Evolutionary conservation across 2,113 vertebrate genomes (phyloP).

Genomic region (Hemibagrus wyckioides): DNA sequence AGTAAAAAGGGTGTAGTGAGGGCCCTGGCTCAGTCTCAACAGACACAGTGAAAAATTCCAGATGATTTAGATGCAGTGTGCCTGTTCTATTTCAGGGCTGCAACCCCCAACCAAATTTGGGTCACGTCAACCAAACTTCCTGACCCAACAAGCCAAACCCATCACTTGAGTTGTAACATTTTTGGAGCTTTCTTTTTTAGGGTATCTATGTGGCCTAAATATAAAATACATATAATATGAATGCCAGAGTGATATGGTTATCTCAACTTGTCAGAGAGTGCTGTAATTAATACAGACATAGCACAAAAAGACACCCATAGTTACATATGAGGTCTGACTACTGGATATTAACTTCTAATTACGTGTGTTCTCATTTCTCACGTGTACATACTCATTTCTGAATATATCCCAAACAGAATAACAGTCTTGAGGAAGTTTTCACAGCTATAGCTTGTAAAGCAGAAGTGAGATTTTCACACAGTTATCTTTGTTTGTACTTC

Average conservation of each 20-base stretch:
- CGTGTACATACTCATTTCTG: not conserved
- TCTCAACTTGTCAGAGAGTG: not conserved
- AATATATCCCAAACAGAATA: not conserved
- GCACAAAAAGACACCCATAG: not conserved
- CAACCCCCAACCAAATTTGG: not conserved
- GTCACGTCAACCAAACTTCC: not conserved
- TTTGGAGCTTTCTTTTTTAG: not conserved
- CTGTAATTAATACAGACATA: not conserved
- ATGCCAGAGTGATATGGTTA: not conserved
- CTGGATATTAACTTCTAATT: not conserved
- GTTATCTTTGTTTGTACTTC: constrained; percentile 29
- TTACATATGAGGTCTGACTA: not conserved
- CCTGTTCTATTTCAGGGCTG: not conserved
- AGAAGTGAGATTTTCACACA: constrained; percentile 24
- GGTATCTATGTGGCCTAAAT: not conserved
- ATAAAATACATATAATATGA: not conserved
- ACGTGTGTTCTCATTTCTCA: too few relatives aligned
- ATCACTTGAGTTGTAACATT: not conserved
- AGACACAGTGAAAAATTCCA: not conserved
- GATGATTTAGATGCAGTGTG: not conserved
- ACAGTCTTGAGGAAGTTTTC: not conserved
- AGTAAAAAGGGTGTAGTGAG: too few relatives aligned
- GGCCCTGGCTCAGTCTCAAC: not conserved
- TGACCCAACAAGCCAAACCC: not conserved
- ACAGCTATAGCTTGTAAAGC: not conserved